These are phyloP conservation scores for Gastrophysa polygoni DNA, from an alignment of 2,888 invertebrate species.

Conservation along the genomic window DNA sequence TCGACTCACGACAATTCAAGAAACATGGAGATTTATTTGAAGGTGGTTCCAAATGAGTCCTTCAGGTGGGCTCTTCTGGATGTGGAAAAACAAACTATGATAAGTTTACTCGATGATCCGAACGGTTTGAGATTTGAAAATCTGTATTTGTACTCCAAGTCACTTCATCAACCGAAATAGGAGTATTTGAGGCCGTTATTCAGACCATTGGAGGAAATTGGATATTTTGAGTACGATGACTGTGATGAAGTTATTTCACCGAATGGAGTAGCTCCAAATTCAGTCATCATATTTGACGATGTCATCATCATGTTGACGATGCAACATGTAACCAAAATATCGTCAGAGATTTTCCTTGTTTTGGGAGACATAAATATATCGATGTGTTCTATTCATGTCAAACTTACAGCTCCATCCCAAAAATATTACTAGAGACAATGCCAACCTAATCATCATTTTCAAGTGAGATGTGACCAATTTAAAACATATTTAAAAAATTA, in stretches of 20 bases:
- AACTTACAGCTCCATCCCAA: not conserved
- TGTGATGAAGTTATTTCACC: not conserved
- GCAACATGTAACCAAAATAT: not conserved
- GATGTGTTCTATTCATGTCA: not conserved
- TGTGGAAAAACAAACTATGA: slow-evolving; percentile 4
- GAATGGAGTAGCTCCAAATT: too few relatives aligned
- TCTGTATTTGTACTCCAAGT: slow-evolving; percentile 12
- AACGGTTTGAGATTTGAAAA: slow-evolving; percentile 1
- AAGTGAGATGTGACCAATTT: too few relatives aligned
- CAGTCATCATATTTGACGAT: not conserved
- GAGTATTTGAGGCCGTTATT: not conserved
- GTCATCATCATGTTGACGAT: too few relatives aligned
- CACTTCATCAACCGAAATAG: slow-evolving; percentile 12
- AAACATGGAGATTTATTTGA: too few relatives aligned
- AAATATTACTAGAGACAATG: too few relatives aligned
- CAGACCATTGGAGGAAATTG: slow-evolving; percentile 7
- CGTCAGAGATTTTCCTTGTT: not conserved
- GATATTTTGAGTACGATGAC: not conserved
- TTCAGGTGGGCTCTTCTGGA: not conserved
- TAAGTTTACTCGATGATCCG: not conserved
- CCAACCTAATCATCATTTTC: too few relatives aligned
- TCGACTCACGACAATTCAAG: too few relatives aligned
- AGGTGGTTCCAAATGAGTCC: not conserved
- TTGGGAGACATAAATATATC: not conserved
- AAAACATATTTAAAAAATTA: too few relatives aligned